Evolutionary conservation across 1,140 invertebrate genomes (phyloP), one percentile per base, ranked within the genome.

Genomic region (Tetramorium simillimum): DNA sequence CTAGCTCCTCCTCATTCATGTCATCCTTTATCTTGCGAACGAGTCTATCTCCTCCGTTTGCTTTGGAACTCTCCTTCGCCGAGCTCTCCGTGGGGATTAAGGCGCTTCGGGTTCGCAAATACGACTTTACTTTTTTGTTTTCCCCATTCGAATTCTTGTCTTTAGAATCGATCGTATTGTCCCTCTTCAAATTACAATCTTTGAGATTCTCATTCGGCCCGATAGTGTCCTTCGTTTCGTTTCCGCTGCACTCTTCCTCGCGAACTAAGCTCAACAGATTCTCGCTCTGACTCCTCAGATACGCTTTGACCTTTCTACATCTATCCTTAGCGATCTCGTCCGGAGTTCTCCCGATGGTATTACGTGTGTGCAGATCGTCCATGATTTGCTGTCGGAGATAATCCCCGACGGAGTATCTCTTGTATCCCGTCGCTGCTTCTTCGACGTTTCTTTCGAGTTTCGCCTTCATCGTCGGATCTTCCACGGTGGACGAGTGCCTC

Each of bases 321-420:
- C 92, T 86, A 60, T 89, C 89, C 16, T 89, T 73, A 0, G 92
- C 90, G 4, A 92, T 56, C 18, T 92, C 87, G 10, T 92, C 87
- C 0, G 92, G 58, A 9, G 75, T 90, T 62, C 88, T 92, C 0
- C 84, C 88, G 2, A 43, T 14, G 18, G 86, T 56, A 75, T 28
- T 82, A 21, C 86, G 76, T 49, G 43, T 70, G 40, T 86, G 49
- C 10, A 94, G 62, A 78, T 93, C 92, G 43, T 92, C 86, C 24
- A 93, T 86, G 37, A 93, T 94, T 90, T 93, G 91, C n/a, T 93
- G 91, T 7, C 92, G 90, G 9, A 93, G 56, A 62, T 92, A 92
- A 90, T 94, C 92, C 7, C 93, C 93, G 3, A 82, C 70, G 0
- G 91, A 94, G 46, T 94, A 93, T 12, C 69, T 92, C 33, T 92